Base-by-base conservation (phyloP, 1,140 invertebrate species). In the Drosophila orena region DNA sequence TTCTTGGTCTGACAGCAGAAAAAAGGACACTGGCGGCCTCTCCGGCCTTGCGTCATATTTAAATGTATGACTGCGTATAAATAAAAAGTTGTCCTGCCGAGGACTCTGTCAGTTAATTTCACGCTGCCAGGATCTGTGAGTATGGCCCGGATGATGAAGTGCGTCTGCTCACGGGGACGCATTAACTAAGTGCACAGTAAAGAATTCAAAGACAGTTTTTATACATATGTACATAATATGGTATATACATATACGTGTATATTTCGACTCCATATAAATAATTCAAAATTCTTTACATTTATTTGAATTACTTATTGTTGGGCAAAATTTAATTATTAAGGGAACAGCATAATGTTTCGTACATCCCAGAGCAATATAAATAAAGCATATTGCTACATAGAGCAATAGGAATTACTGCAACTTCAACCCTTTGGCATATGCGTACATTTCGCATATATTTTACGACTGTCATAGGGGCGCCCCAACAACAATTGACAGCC, bases 31-130 rank as follows among this genome's bases (percentile, higher is more conserved):
- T 86, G 56, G 52, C 73, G 59, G 52, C 42, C 76, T 27, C 50
- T 56, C 55, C 30, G 62, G 60, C 44, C 61, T 58, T 43, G 72
- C 64, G 56, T 83, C 79, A 89, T 80, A 88, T 84, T 79, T 90
- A 80, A 84, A 88, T 88, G 77, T 84, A 88, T 79, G 84, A 24
- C 85, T 69, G 55, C 59, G 64, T 84, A 88, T 88, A 88, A 88
- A 88, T 88, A 88, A 88, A 70, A 88, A 70, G 80, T 74, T 73
- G 66, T 62, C 55, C 83, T 70, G 53, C 76, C 62, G 57, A 57
- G 71, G 64, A 79, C 71, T 77, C 72, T 88, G 84, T 78, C 84
- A 88, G 80, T 88, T 88, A 88, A 88, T 88, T 88, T 88, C 84
- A 88, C 80, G 84, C 79, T 88, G 84, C 84, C 84, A 84, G 85